Percentiles rank a stretch among this genome's conserved stretches.
These are phyloP conservation scores for Catharus minimus DNA, from an alignment of 2,113 vertebrate species.

Conservation along the genomic window DNA sequence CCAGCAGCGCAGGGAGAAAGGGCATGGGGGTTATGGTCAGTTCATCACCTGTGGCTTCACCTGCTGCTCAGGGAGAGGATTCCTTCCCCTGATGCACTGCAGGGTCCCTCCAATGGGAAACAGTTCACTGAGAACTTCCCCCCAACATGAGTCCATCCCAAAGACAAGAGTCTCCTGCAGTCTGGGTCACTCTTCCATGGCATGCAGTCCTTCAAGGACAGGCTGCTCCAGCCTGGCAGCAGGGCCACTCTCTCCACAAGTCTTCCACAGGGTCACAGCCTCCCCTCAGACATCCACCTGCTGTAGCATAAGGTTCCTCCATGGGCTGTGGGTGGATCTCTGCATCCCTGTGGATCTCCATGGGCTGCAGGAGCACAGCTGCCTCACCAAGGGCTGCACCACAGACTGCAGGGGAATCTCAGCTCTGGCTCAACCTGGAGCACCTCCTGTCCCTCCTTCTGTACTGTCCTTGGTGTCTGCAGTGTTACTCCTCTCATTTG, in stretches of 20 bases:
- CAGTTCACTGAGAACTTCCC: background rate
- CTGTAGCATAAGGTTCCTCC: accelerated
- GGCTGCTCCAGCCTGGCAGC: background rate
- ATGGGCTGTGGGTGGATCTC: accelerated
- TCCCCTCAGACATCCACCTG: background rate
- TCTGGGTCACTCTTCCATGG: accelerated
- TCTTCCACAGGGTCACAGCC: background rate
- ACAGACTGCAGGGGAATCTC: background rate
- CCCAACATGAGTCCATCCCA: background rate
- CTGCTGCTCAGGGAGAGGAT: background rate
- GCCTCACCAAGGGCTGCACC: background rate
- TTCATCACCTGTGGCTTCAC: background rate
- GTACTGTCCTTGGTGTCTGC: too few relatives aligned
- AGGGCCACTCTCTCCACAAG: background rate
- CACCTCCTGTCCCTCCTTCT: background rate
- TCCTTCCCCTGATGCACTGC: too few relatives aligned
- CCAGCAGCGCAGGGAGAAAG: accelerated
- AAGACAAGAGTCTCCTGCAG: background rate
- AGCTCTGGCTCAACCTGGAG: background rate
- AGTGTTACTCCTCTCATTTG: background rate
- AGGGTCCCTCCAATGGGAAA: accelerated
- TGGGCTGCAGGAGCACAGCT: background rate
- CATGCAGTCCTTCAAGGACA: background rate
- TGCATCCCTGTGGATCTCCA: accelerated
- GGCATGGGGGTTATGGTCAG: accelerated